Evolutionary conservation across 2,113 vertebrate species (phyloP).

Genomic region (Petromus typicus): DNA sequence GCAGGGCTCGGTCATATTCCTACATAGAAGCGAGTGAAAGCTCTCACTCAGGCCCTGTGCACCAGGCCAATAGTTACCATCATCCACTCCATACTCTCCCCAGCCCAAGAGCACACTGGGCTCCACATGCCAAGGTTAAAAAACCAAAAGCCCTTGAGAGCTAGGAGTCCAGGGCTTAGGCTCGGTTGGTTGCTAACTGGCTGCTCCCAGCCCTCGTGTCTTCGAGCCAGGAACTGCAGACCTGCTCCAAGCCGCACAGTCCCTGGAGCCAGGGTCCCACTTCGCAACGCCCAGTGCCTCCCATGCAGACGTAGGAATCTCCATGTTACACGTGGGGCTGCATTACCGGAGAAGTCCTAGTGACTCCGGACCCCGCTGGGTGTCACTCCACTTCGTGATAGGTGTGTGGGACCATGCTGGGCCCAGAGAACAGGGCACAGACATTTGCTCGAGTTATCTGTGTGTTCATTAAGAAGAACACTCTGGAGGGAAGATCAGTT

Average conservation of each 20-base stretch:
- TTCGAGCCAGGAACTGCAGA: not conserved
- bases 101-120: not conserved
- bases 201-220: not conserved
- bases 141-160: constrained; percentile 36
- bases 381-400: not conserved
- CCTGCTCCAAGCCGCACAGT: not conserved
- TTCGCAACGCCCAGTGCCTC: not conserved
- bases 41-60: constrained; percentile 19
- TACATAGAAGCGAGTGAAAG: constrained; percentile 29
- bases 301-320: not conserved
- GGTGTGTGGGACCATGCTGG: not conserved
- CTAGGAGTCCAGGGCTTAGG: not conserved
- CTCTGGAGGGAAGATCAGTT: not conserved
- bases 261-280: no score
- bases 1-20: not conserved
- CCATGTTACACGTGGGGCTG: not conserved
- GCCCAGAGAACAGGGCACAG: not conserved
- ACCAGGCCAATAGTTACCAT: not conserved
- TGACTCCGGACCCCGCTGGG: not conserved
- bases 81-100: constrained; percentile 7
- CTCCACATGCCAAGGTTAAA: not conserved
- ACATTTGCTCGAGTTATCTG: not conserved
- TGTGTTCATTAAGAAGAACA: not conserved
- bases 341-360: not conserved
- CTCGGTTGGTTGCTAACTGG: not conserved